Conservation (phyloP, 2,888 invertebrate species). For the Eristalis tenax region DNA sequence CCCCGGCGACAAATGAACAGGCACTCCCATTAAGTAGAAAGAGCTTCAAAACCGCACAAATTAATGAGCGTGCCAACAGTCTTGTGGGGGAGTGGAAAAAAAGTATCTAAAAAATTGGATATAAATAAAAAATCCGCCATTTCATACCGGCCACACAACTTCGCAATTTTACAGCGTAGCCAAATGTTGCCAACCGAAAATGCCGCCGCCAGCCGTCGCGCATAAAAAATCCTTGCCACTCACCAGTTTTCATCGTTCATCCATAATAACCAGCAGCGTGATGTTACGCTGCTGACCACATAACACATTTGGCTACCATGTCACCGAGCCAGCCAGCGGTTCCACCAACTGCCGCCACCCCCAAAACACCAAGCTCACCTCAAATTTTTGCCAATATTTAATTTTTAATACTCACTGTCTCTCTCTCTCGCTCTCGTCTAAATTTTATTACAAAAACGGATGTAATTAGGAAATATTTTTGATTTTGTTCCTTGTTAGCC, state of each 20-base stretch:
- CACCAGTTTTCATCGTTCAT: conserved; percentile 8
- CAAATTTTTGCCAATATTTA: conserved; percentile 62
- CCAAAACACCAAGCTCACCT: conserved; percentile 7
- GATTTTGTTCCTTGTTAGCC: conserved; percentile 31
- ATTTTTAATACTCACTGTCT: conserved; percentile 45
- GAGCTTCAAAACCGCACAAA: too few relatives aligned
- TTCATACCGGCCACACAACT: conserved; percentile 34
- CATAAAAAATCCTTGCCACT: conserved; percentile 4
- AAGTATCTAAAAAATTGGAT: conserved; percentile 28
- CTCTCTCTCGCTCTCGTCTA: background rate
- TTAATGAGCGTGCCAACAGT: too few relatives aligned
- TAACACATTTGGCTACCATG: conserved; percentile 37
- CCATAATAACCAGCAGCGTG: conserved; percentile 39
- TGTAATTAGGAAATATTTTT: conserved; percentile 58
- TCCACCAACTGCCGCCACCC: background rate
- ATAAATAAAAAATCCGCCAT: conserved; percentile 48
- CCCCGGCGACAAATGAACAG: too few relatives aligned
- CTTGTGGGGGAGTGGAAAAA: too few relatives aligned
- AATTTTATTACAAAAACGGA: conserved; percentile 53
- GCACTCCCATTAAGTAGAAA: too few relatives aligned
- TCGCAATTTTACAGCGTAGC: conserved; percentile 23
- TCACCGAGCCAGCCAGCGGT: conserved; percentile 11
- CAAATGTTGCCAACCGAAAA: conserved; percentile 53
- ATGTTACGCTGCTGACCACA: conserved; percentile 56
- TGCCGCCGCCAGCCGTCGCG: conserved; percentile 9